Evolutionary conservation across 2,113 vertebrate species (phyloP).

Genomic region (Indicator indicator): DNA sequence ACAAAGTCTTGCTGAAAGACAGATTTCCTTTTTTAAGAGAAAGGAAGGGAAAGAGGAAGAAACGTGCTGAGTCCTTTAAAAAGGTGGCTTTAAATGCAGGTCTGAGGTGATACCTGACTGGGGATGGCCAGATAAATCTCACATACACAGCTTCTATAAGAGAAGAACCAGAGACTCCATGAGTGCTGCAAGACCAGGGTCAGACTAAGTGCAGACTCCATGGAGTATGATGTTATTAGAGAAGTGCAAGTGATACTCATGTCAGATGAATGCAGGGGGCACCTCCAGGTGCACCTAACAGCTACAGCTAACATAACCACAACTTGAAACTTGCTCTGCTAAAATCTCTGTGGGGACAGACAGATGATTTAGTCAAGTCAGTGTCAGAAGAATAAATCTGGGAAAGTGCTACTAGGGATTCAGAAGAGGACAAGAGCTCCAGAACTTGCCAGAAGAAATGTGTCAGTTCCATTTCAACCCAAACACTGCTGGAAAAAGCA

Average conservation of each 20-base stretch:
- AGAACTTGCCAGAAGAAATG: not conserved
- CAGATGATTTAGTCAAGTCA: not conserved
- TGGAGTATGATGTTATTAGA: not conserved
- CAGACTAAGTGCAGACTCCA: not conserved
- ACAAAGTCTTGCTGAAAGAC: not conserved
- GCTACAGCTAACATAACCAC: not conserved
- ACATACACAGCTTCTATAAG: not conserved
- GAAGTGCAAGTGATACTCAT: not conserved
- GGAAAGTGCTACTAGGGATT: not conserved
- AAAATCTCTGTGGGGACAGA: not conserved
- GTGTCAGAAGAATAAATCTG: not conserved
- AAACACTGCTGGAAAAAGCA: not conserved
- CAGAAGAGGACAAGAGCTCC: not conserved
- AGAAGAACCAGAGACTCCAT: not conserved
- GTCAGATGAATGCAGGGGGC: not conserved
- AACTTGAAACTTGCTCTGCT: not conserved
- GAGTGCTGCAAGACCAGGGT: not conserved
- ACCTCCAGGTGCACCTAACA: not conserved
- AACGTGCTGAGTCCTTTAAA: not conserved
- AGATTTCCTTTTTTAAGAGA: not conserved
- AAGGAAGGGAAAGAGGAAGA: not conserved
- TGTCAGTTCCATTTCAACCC: not conserved
- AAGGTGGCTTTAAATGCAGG: not conserved
- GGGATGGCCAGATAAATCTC: not conserved
- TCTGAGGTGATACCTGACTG: fast-evolving